These are phyloP conservation scores for Rhynchonycteris naso DNA, from an alignment of 2,797 vertebrate genomes.

Conservation along the genomic window DNA sequence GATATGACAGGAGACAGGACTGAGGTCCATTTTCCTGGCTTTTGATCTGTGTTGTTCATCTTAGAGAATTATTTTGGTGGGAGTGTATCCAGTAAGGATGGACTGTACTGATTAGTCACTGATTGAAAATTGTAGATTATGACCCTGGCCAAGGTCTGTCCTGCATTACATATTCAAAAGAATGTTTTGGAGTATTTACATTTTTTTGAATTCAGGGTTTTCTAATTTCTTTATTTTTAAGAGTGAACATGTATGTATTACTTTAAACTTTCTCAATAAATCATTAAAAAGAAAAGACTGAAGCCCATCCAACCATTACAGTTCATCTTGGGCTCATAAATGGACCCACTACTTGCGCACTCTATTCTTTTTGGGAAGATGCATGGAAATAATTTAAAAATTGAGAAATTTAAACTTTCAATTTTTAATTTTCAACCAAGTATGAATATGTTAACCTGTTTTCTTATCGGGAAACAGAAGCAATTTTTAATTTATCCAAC, in stretches of 20 bases:
- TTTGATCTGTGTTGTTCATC: background rate
- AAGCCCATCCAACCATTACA: background rate
- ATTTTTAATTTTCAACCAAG: background rate
- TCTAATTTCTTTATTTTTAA: background rate
- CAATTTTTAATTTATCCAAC: background rate
- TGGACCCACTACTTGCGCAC: background rate
- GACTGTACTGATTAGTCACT: background rate
- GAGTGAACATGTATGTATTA: background rate
- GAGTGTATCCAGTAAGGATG: background rate
- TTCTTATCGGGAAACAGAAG: background rate
- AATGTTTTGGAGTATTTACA: background rate
- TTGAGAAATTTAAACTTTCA: background rate
- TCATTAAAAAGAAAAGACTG: background rate
- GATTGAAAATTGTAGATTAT: background rate
- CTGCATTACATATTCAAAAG: background rate
- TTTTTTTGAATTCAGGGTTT: background rate
- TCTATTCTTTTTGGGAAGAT: background rate
- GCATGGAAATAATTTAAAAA: background rate
- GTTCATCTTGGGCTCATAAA: fast-evolving
- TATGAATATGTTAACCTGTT: background rate
- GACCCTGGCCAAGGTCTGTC: no score
- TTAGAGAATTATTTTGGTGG: background rate
- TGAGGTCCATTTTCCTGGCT: background rate
- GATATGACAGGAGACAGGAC: background rate
- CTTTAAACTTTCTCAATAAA: background rate